Percentiles rank a stretch among this genome's conserved stretches.
Conservation (phyloP, 2,797 vertebrate genomes). For the Bryconaethiops microstoma region DNA sequence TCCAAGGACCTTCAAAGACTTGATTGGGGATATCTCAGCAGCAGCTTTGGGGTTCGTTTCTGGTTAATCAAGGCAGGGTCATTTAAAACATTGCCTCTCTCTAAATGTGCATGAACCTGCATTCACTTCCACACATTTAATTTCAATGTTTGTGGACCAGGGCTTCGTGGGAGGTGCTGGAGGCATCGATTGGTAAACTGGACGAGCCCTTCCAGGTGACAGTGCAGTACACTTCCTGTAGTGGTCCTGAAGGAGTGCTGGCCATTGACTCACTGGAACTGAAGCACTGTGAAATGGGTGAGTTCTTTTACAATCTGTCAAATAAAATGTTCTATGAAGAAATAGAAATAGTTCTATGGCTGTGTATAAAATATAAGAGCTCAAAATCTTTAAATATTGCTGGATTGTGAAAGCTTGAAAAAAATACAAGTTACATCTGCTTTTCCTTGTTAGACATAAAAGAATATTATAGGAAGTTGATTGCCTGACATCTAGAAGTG, state of each 20-base stretch:
- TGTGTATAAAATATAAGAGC: no score
- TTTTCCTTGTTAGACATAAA: no score
- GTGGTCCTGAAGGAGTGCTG: slow-evolving; percentile 63
- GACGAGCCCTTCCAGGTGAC: slow-evolving; percentile 82
- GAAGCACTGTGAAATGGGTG: slow-evolving; percentile 75
- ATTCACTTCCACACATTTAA: background rate
- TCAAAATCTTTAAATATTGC: no score
- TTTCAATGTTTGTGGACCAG: slow-evolving; percentile 58
- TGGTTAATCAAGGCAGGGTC: background rate
- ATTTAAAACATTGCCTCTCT: background rate
- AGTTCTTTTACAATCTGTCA: slow-evolving; percentile 10
- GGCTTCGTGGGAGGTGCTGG: slow-evolving; percentile 78
- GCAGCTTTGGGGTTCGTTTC: background rate
- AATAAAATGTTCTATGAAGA: slow-evolving; percentile 4
- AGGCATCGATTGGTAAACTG: slow-evolving; percentile 76
- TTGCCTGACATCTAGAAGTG: no score
- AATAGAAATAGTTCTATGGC: no score
- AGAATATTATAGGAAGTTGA: no score
- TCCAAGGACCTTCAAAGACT: background rate
- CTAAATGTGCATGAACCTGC: background rate
- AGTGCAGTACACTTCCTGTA: slow-evolving; percentile 80
- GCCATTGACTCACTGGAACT: slow-evolving; percentile 84
- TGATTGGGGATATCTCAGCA: background rate
- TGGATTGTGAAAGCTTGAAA: no score
- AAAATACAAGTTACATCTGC: no score